Percentiles rank a stretch among this genome's conserved stretches.
These are phyloP conservation scores for Poeciliopsis retropinna DNA, from an alignment of 2,113 vertebrate genomes.

Conservation along the genomic window DNA sequence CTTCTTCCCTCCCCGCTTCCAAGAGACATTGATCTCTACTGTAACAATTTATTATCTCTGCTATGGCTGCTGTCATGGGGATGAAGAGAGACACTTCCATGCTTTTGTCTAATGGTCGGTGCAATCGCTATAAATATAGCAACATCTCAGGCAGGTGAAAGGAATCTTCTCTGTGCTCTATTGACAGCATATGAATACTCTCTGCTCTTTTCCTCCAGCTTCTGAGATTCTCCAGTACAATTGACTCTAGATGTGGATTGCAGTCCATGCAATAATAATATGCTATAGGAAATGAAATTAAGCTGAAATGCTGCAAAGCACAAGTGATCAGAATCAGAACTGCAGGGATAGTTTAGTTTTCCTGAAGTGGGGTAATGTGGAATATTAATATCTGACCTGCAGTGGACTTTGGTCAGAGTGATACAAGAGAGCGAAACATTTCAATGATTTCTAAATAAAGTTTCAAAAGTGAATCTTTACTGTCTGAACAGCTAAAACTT, in stretches of 20 bases:
- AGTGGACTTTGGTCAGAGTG: too few species aligned
- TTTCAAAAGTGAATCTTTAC: too few species aligned
- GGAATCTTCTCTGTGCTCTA: slow-evolving; percentile 16
- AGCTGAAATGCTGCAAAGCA: neutral
- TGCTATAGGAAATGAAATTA: neutral
- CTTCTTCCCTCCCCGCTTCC: slow-evolving; percentile 43
- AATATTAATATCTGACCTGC: too few species aligned
- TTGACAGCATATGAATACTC: slow-evolving; percentile 16
- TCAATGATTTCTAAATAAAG: too few species aligned
- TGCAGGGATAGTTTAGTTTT: neutral
- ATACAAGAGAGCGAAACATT: too few species aligned
- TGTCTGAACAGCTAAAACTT: too few species aligned
- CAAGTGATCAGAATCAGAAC: neutral
- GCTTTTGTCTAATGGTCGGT: slow-evolving; percentile 46
- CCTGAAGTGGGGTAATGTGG: neutral
- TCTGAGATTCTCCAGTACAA: neutral
- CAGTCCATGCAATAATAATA: neutral
- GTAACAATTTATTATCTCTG: slow-evolving; percentile 75
- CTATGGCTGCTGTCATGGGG: slow-evolving; percentile 56
- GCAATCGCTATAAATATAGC: slow-evolving; percentile 52
- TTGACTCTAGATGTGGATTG: neutral
- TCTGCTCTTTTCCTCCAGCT: slow-evolving; percentile 1
- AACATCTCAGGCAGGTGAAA: slow-evolving; percentile 29
- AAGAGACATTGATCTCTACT: slow-evolving; percentile 74
- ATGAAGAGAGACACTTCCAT: slow-evolving; percentile 39